These are phyloP conservation scores for Euwallacea similis DNA, from an alignment of 1,140 invertebrate genomes.

Conservation along the genomic window DNA sequence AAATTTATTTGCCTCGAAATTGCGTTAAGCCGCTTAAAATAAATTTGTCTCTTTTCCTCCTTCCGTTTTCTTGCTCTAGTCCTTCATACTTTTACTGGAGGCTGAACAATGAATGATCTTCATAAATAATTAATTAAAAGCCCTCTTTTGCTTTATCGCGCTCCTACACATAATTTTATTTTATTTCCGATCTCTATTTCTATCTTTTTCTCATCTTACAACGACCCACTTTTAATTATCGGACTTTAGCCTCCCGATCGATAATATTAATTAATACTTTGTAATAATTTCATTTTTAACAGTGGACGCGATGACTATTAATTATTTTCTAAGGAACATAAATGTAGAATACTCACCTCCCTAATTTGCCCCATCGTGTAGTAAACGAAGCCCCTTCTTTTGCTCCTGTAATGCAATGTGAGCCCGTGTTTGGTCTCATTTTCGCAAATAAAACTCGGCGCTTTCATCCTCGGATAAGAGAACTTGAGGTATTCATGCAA, in stretches of 20 bases:
- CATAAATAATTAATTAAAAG: no score
- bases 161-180: no score
- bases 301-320: no score
- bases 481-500: slow-evolving; percentile 96
- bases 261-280: no score
- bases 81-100: neutral
- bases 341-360: slow-evolving; percentile 59
- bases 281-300: no score
- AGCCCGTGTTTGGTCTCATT: slow-evolving; percentile 90
- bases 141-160: no score
- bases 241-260: no score
- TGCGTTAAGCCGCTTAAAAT: slow-evolving; percentile 1
- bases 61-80: neutral
- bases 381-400: slow-evolving; percentile 88
- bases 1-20: slow-evolving; percentile 2
- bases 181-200: neutral
- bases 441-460: slow-evolving; percentile 95
- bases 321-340: neutral
- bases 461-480: slow-evolving; percentile 89
- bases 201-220: no score
- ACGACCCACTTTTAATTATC: no score
- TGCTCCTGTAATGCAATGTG: slow-evolving; percentile 91
- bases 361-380: slow-evolving; percentile 97
- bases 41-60: neutral
- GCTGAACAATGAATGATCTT: neutral